These are phyloP conservation scores for Montipora capricornis DNA, from an alignment of 64 coral and sea anemone genomes.

Conservation along the genomic window DNA sequence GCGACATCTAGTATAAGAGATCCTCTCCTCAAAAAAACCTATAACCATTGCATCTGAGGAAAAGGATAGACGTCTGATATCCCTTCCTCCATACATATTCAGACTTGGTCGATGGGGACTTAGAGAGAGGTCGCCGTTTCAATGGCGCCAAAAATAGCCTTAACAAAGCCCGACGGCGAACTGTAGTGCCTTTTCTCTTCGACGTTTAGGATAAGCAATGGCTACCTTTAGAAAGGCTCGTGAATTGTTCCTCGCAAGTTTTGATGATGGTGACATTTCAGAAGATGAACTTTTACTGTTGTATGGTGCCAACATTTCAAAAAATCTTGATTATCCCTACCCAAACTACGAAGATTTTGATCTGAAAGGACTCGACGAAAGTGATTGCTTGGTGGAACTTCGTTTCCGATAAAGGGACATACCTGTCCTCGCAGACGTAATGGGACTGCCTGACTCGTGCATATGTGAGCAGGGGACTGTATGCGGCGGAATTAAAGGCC, in stretches of 20 bases:
- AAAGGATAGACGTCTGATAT: no score
- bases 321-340: conserved; percentile 18
- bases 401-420: conserved; percentile 11
- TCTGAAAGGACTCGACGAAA: conserved; percentile 1
- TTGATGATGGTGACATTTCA: background rate
- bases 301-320: conserved; percentile 4
- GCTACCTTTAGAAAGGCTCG: conserved; percentile 40
- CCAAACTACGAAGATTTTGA: background rate
- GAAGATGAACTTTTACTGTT: conserved; percentile 36
- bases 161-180: conserved; percentile 12
- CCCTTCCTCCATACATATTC: background rate
- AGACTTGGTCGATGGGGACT: conserved; percentile 36
- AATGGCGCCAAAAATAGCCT: conserved; percentile 39
- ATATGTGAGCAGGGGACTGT: no score
- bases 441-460: background rate
- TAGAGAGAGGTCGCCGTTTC: conserved; percentile 46
- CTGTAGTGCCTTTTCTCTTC: conserved; percentile 1
- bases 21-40: no score
- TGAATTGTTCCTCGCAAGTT: conserved; percentile 26
- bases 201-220: background rate
- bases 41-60: no score
- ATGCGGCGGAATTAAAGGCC: no score
- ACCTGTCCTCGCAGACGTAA: background rate
- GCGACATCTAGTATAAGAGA: no score
- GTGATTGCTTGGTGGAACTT: conserved; percentile 23